Evolutionary conservation across 2,113 vertebrate species (phyloP).

Genomic region (Oryzias javanicus): DNA sequence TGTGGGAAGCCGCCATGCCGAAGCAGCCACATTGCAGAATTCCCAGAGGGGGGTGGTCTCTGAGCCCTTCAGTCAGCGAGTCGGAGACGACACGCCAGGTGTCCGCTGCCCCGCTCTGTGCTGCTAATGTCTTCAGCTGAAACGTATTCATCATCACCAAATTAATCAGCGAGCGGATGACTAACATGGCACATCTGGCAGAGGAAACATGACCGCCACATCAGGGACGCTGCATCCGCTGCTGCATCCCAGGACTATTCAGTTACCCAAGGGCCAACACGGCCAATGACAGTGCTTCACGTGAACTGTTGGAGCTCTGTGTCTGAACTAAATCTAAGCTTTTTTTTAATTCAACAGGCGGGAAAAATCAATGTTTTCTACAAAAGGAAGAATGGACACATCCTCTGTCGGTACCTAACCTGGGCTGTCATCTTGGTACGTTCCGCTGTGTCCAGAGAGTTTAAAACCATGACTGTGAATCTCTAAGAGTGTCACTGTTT

Average conservation of each 20-base stretch:
- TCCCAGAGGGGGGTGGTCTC: slow-evolving; percentile 65
- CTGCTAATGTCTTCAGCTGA: slow-evolving; percentile 75
- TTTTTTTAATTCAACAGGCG: slow-evolving; percentile 60
- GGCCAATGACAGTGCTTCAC: slow-evolving; percentile 19
- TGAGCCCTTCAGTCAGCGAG: slow-evolving; percentile 75
- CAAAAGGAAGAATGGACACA: slow-evolving; percentile 61
- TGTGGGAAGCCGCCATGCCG: slow-evolving; percentile 68
- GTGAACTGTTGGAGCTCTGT: slow-evolving; percentile 26
- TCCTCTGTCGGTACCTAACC: slow-evolving; percentile 79
- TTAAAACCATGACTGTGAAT: slow-evolving; percentile 35
- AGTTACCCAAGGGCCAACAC: slow-evolving; percentile 57
- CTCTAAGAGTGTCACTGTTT: slow-evolving; percentile 2
- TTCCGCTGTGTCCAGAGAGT: slow-evolving; percentile 37
- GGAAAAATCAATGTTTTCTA: slow-evolving; percentile 80
- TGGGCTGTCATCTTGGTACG: slow-evolving; percentile 84
- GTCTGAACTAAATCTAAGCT: slow-evolving; percentile 18
- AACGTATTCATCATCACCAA: slow-evolving; percentile 80
- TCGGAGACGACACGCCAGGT: slow-evolving; percentile 75
- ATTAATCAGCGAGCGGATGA: slow-evolving; percentile 74
- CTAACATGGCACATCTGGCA: slow-evolving; percentile 66
- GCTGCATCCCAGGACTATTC: slow-evolving; percentile 68
- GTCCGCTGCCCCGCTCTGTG: slow-evolving; percentile 64
- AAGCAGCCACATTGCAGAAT: slow-evolving; percentile 69
- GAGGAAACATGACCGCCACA: slow-evolving; percentile 64
- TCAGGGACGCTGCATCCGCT: slow-evolving; percentile 63